Conservation (phyloP, 1,140 invertebrate genomes). For the Solenopsis invicta region DNA sequence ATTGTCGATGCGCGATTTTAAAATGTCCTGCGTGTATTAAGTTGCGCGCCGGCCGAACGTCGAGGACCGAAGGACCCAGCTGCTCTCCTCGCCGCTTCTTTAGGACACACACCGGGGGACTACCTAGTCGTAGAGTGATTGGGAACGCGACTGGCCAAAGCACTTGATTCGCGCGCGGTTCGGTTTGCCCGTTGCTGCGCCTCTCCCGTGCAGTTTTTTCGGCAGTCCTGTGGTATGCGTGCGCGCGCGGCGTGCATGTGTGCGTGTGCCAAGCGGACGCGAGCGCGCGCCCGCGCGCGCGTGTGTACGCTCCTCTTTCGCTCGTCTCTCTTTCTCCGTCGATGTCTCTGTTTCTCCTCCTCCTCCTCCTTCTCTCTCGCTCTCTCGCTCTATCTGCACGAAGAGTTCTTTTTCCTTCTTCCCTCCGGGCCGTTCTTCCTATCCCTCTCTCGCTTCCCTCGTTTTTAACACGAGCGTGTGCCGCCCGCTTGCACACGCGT, state of each 20-base stretch:
- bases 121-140: conserved; percentile 88
- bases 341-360: conserved; percentile 44
- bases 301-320: conserved; percentile 68
- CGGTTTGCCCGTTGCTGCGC: conserved; percentile 85
- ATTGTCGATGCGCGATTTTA: conserved; percentile 53
- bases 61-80: conserved; percentile 75
- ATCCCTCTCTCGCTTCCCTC: conserved; percentile 72
- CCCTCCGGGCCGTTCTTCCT: conserved; percentile 71
- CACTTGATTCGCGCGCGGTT: conserved; percentile 87
- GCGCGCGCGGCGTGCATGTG: conserved; percentile 75
- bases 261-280: conserved; percentile 69
- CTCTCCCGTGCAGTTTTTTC: conserved; percentile 87
- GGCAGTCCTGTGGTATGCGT: conserved; percentile 80
- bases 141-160: conserved; percentile 87
- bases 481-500: conserved; percentile 65
- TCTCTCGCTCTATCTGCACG: conserved; percentile 41
- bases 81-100: conserved; percentile 78
- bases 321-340: conserved; percentile 63
- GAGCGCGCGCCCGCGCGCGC: conserved; percentile 67
- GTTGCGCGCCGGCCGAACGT: conserved; percentile 72
- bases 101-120: conserved; percentile 85
- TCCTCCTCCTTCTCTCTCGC: conserved; percentile 37
- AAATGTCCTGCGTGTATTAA: conserved; percentile 74
- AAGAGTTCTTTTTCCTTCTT: conserved; percentile 71
- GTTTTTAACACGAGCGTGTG: conserved; percentile 71